phyloP scores from a whole-genome alignment of 2,113 vertebrate species.

The Eudorcas thomsonii region DNA sequence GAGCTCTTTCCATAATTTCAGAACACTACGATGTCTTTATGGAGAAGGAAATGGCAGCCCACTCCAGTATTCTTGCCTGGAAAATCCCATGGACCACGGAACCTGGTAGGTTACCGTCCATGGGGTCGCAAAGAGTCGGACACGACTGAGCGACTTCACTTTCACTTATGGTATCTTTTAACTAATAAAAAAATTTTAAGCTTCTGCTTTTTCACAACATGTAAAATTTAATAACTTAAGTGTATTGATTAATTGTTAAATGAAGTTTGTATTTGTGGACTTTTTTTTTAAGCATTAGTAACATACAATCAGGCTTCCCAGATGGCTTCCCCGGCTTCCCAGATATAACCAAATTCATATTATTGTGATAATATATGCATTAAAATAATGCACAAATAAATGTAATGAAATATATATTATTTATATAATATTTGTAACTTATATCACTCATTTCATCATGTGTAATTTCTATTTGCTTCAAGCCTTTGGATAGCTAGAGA shows the following conservation, averaged over 20 bases:
- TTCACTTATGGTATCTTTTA: not conserved
- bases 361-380: not conserved
- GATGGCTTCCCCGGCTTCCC: not conserved
- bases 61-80: too few species aligned
- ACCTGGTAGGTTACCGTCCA: too few species aligned
- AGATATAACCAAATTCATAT: not conserved
- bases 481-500: not conserved
- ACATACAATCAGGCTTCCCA: not conserved
- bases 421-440: not conserved
- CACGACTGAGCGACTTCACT: too few species aligned
- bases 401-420: not conserved
- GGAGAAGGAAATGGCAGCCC: too few species aligned
- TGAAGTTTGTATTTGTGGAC: not conserved
- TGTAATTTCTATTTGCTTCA: not conserved
- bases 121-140: too few species aligned
- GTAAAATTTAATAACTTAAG: not conserved
- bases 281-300: not conserved
- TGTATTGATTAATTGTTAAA: not conserved
- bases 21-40: not conserved
- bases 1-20: not conserved
- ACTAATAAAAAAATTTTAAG: not conserved
- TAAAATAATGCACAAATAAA: slow-evolving; percentile 20
- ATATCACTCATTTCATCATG: not conserved
- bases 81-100: too few species aligned
- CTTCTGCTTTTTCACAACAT: not conserved